These are phyloP conservation scores for Saturnia japonica DNA, from an alignment of 2,888 invertebrate genomes.

Conservation along the genomic window DNA sequence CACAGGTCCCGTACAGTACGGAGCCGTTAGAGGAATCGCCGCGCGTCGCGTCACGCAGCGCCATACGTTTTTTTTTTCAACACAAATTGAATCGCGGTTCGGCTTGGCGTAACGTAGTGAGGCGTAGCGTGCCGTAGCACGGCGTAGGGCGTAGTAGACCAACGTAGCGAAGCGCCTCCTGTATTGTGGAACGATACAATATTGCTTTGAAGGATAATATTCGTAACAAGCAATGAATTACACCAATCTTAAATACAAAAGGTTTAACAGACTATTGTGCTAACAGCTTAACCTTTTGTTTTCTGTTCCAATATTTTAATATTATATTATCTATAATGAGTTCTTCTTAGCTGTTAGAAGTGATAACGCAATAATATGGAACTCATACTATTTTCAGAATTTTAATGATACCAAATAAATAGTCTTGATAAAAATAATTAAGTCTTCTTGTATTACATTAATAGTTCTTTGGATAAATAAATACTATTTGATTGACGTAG, in stretches of 20 bases:
- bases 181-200: not conserved
- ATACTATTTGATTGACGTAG: not conserved
- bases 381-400: not conserved
- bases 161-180: not conserved
- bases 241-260: not conserved
- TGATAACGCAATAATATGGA: not conserved
- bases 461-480: not conserved
- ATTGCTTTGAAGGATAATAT: not conserved
- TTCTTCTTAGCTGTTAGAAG: not conserved
- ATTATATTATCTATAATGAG: not conserved
- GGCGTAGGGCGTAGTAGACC: not conserved
- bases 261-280: too few relatives aligned
- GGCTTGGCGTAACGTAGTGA: not conserved
- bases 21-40: not conserved
- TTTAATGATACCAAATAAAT: not conserved
- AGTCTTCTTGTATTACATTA: not conserved
- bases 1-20: not conserved
- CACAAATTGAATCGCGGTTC: slow-evolving; percentile 4
- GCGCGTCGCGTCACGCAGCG: not conserved
- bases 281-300: too few relatives aligned
- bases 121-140: not conserved
- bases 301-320: not conserved
- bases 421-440: not conserved
- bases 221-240: not conserved
- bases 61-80: slow-evolving; percentile 1